phyloP scores from a whole-genome alignment of 2,888 invertebrate species.

The Alcis repandata region DNA sequence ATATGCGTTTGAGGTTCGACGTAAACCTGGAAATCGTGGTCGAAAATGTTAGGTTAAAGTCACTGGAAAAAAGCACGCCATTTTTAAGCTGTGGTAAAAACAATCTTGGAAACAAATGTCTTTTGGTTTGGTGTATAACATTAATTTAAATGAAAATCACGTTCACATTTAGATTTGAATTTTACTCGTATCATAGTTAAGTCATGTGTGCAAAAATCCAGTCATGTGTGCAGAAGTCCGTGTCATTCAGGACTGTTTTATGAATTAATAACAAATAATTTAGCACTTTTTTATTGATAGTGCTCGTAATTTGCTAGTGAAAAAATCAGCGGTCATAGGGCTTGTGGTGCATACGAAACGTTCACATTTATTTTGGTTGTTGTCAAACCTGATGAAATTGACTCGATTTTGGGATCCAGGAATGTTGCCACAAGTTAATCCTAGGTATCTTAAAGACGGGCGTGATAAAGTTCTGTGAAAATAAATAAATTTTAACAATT shows the following conservation, averaged over 20 bases:
- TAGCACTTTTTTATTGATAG: not conserved
- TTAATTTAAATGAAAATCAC: too few species aligned
- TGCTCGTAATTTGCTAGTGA: not conserved
- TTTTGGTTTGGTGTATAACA: not conserved
- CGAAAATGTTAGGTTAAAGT: not conserved
- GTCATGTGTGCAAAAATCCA: not conserved
- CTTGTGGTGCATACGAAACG: conserved; percentile 34
- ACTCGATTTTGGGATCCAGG: conserved; percentile 50
- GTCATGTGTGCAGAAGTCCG: not conserved
- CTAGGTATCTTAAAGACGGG: conserved; percentile 59
- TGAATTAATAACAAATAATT: not conserved
- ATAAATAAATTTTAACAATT: conserved; percentile 35
- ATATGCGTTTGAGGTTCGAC: conserved; percentile 63
- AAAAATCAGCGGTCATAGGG: conserved; percentile 4
- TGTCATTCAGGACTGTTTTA: not conserved
- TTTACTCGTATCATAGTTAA: too few species aligned
- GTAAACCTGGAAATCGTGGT: conserved; percentile 61
- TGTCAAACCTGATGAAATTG: conserved; percentile 64
- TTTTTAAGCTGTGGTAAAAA: not conserved
- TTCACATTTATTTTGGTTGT: not conserved
- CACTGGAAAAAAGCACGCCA: too few species aligned
- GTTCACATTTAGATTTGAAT: too few species aligned
- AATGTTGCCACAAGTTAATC: conserved; percentile 48
- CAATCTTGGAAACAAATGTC: not conserved
- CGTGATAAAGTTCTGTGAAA: conserved; percentile 59